phyloP scores from a whole-genome alignment of 2,113 vertebrate genomes.

The Ailuropoda melanoleuca region DNA sequence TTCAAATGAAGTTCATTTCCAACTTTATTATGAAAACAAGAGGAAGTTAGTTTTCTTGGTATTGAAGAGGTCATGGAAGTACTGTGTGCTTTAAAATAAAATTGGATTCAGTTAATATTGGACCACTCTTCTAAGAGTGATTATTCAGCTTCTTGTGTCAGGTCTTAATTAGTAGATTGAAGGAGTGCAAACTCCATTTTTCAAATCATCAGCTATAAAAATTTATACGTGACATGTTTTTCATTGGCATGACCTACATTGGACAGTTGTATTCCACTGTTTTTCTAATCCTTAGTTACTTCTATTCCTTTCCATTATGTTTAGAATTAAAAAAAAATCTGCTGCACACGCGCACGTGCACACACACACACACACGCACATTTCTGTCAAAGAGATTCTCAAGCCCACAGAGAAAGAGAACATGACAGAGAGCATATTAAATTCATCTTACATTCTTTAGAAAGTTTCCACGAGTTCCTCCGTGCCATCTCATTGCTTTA shows the following conservation, averaged over 20 bases:
- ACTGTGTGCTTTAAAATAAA: background rate
- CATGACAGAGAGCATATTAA: background rate
- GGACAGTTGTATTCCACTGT: background rate
- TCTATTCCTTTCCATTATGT: background rate
- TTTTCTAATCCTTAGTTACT: background rate
- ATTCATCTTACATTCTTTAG: background rate
- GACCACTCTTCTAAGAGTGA: background rate
- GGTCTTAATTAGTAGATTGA: background rate
- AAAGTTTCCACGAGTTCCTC: background rate
- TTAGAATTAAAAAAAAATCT: background rate
- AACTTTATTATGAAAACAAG: background rate
- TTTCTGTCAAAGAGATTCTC: background rate
- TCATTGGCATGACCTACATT: background rate
- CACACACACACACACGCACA: background rate
- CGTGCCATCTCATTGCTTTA: background rate
- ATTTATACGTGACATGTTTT: background rate
- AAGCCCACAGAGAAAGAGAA: background rate
- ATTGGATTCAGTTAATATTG: background rate
- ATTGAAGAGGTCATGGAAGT: background rate
- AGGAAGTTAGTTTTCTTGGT: background rate
- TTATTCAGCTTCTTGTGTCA: background rate
- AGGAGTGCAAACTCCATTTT: background rate
- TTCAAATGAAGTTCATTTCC: background rate
- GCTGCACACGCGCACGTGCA: fast-evolving
- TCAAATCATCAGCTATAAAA: background rate